phyloP scores from a whole-genome alignment of 2,113 vertebrate species.

The Elaphurus davidianus region DNA sequence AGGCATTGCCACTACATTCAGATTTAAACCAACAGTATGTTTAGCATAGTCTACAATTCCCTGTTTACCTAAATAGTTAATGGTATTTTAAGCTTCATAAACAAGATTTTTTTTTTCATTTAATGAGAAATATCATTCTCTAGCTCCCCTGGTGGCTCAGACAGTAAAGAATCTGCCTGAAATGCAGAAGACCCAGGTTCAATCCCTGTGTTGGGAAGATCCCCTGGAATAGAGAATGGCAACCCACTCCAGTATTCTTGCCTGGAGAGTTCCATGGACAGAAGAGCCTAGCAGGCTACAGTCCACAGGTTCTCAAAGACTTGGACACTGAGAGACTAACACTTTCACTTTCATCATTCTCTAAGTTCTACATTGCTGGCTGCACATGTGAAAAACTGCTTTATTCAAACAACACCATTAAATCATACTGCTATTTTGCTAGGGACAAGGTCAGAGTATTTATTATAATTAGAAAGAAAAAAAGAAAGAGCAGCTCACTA shows the following conservation, averaged over 20 bases:
- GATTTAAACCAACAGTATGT: neutral
- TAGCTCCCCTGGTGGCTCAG: too few species aligned
- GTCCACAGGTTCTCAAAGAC: too few species aligned
- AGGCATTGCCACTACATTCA: neutral
- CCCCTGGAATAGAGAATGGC: too few species aligned
- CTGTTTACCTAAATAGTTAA: constrained; percentile 27
- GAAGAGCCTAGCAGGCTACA: too few species aligned
- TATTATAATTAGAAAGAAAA: neutral
- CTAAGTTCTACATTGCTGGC: neutral
- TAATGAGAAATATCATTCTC: constrained; percentile 9
- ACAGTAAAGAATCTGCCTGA: too few species aligned
- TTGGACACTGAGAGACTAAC: too few species aligned
- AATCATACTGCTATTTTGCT: neutral
- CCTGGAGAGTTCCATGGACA: too few species aligned
- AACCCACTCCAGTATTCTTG: too few species aligned
- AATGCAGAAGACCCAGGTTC: too few species aligned
- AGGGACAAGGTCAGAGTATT: neutral
- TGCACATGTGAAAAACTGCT: neutral
- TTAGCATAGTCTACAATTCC: neutral
- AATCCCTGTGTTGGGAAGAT: too few species aligned
- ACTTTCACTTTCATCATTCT: neutral
- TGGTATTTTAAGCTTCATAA: neutral
- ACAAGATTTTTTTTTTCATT: neutral
- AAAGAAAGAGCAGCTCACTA: neutral
- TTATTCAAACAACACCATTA: neutral